Percentiles rank a stretch among this genome's conserved stretches.
These are phyloP conservation scores for Podabrus alpinus DNA, from an alignment of 2,888 invertebrate genomes.

Conservation along the genomic window DNA sequence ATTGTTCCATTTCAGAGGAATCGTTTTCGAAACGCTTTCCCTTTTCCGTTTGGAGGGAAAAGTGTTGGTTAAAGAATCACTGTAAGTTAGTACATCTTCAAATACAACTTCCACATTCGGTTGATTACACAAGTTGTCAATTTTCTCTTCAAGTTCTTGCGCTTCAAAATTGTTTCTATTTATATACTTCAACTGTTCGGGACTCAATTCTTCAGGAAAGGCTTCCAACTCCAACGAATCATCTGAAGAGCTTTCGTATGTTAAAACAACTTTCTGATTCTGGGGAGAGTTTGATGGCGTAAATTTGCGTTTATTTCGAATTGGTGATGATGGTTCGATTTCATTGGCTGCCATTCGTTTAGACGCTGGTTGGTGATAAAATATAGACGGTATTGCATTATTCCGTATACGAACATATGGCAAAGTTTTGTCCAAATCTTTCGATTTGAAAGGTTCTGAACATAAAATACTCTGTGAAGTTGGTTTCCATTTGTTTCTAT, in stretches of 20 bases:
- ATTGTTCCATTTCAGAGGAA: slow-evolving; percentile 22
- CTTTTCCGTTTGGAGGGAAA: slow-evolving; percentile 5
- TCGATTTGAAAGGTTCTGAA: neutral
- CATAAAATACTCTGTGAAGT: neutral
- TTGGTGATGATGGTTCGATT: neutral
- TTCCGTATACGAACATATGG: neutral
- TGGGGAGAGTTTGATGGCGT: neutral
- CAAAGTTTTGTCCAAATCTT: neutral
- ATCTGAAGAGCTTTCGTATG: slow-evolving; percentile 43
- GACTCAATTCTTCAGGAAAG: slow-evolving; percentile 72
- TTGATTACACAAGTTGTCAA: slow-evolving; percentile 63
- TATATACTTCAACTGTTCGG: slow-evolving; percentile 66
- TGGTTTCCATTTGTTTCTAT: neutral
- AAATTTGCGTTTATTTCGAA: neutral
- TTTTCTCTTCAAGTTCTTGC: slow-evolving; percentile 64
- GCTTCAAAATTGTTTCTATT: slow-evolving; percentile 70
- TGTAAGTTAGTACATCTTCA: slow-evolving; percentile 65
- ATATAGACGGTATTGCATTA: neutral
- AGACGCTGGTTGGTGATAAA: neutral
- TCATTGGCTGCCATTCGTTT: neutral
- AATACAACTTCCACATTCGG: slow-evolving; percentile 68
- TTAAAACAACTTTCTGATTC: slow-evolving; percentile 41
- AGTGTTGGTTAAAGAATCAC: slow-evolving; percentile 62
- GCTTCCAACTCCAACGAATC: slow-evolving; percentile 68
- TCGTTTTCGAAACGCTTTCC: slow-evolving; percentile 29